Percentiles rank a stretch among this genome's conserved stretches.
These are phyloP conservation scores for Chelmon rostratus DNA, from an alignment of 2,797 vertebrate genomes.

Conservation along the genomic window DNA sequence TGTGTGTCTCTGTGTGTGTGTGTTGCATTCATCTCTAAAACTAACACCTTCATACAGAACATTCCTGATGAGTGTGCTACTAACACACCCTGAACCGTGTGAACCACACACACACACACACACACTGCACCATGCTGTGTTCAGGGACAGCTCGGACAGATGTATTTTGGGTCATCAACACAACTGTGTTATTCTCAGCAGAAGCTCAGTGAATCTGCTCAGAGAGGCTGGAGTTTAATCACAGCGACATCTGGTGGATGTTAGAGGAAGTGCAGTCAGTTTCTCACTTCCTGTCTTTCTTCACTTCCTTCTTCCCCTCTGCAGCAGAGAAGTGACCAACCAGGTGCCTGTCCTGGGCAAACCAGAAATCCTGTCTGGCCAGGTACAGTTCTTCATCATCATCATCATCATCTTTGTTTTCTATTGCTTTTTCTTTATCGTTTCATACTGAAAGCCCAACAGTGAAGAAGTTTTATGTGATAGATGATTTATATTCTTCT, in stretches of 20 bases:
- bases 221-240: neutral
- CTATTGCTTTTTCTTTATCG: no score
- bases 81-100: constrained; percentile 2
- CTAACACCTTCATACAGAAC: constrained; percentile 15
- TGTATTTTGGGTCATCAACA: no score
- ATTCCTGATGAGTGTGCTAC: constrained; percentile 30
- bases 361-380: constrained; percentile 27
- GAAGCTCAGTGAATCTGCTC: neutral
- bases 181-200: no score
- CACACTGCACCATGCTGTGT: neutral
- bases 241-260: constrained; percentile 2
- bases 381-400: constrained; percentile 30
- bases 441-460: rapidly evolving
- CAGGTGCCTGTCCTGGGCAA: constrained; percentile 30
- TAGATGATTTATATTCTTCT: neutral
- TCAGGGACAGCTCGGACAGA: neutral
- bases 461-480: no score
- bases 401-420: neutral
- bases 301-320: neutral
- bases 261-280: neutral
- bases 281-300: neutral
- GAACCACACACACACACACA: neutral
- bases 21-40: neutral
- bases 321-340: constrained; percentile 58
- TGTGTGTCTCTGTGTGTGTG: constrained; percentile 2